A percentile compares a stretch with the other conserved stretches of the same genome.
phyloP scores from a whole-genome alignment of 2,888 invertebrate genomes.

The Cylindroiulus punctatus region DNA sequence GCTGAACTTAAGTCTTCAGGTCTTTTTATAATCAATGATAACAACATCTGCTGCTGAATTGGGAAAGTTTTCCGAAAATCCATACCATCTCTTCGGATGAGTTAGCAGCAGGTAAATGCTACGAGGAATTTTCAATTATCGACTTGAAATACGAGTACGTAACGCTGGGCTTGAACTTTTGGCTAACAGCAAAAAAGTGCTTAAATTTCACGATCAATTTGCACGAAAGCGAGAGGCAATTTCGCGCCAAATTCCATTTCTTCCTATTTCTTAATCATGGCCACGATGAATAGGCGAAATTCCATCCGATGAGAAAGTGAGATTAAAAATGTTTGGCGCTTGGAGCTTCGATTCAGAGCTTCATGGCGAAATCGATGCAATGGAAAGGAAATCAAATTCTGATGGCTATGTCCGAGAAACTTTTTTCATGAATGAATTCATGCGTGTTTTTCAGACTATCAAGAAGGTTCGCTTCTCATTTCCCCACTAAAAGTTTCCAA shows the following conservation, averaged over 20 bases:
- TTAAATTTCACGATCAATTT: conserved; percentile 21
- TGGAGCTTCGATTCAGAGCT: too few species aligned
- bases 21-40: background rate
- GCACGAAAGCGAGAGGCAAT: background rate
- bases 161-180: background rate
- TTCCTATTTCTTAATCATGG: background rate
- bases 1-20: too few species aligned
- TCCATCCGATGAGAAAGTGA: background rate
- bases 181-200: background rate
- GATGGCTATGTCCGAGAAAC: too few species aligned
- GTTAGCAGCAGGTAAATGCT: background rate
- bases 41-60: background rate
- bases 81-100: background rate
- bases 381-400: too few species aligned
- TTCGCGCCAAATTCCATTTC: background rate
- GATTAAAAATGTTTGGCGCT: conserved; percentile 34
- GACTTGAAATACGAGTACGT: background rate
- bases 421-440: too few species aligned
- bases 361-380: too few species aligned
- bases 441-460: too few species aligned
- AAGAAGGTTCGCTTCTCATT: background rate
- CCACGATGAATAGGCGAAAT: background rate
- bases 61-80: background rate
- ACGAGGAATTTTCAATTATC: conserved; percentile 31
- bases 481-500: background rate